Evolutionary conservation across 2,888 invertebrate species (phyloP).

Genomic region (Drosophila kokeensis): DNA sequence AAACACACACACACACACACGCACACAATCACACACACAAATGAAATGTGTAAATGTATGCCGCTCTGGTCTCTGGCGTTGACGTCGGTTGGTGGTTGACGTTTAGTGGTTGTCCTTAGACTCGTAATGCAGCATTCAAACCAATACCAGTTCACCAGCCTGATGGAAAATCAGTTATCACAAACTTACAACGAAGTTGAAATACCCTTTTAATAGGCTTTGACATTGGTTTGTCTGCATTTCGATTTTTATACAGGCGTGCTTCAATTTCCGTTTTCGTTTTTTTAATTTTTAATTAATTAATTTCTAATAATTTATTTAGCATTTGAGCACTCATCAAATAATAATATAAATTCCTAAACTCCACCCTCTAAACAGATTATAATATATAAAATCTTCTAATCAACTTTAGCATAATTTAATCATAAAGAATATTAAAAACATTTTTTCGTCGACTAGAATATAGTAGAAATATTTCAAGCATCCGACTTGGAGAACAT

Average conservation of each 20-base stretch:
- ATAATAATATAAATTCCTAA: neutral
- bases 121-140: conserved; percentile 65
- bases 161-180: neutral
- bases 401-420: too few relatives aligned
- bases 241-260: neutral
- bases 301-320: too few relatives aligned
- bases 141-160: conserved; percentile 40
- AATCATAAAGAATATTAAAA: neutral
- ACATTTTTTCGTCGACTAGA: neutral
- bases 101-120: conserved; percentile 77
- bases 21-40: conserved; percentile 8
- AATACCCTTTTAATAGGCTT: neutral
- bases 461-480: neutral
- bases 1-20: conserved; percentile 12
- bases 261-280: neutral
- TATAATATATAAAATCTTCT: rapidly evolving
- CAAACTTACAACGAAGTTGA: neutral
- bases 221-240: neutral
- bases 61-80: conserved; percentile 52
- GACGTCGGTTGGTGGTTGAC: conserved; percentile 73
- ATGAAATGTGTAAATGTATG: conserved; percentile 60
- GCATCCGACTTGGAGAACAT: neutral
- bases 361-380: too few relatives aligned
- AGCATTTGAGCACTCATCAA: neutral
- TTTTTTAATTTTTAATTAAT: neutral